These are phyloP conservation scores for Diaprepes abbreviatus DNA, from an alignment of 2,888 invertebrate species.

Conservation along the genomic window DNA sequence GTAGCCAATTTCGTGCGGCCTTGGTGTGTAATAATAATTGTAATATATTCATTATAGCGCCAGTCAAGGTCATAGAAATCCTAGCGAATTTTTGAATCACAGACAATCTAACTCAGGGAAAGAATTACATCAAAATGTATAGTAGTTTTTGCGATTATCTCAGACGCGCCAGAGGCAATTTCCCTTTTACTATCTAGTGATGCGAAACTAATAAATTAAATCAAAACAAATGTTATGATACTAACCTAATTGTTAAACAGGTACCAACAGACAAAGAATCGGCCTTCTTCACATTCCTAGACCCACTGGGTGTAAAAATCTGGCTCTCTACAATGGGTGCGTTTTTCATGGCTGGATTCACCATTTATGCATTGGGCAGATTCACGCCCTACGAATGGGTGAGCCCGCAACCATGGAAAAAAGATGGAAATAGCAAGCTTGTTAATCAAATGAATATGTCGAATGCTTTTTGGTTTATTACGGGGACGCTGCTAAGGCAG, in stretches of 20 bases:
- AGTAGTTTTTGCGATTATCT: too few relatives aligned
- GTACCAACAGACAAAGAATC: constrained; percentile 73
- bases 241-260: constrained; percentile 55
- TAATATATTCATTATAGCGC: too few relatives aligned
- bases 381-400: constrained; percentile 77
- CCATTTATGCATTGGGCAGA: constrained; percentile 73
- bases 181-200: too few relatives aligned
- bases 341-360: constrained; percentile 73
- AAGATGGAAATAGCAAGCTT: constrained; percentile 53
- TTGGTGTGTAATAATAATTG: too few relatives aligned
- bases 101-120: too few relatives aligned
- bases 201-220: too few relatives aligned
- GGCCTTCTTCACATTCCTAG: constrained; percentile 76
- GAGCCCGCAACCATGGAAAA: constrained; percentile 68
- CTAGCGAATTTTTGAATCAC: too few relatives aligned
- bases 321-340: constrained; percentile 76
- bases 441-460: constrained; percentile 75
- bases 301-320: constrained; percentile 75
- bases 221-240: too few relatives aligned
- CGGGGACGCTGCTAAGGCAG: constrained; percentile 77
- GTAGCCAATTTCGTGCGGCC: too few relatives aligned
- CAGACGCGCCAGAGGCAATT: too few relatives aligned
- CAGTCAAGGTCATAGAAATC: too few relatives aligned
- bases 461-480: constrained; percentile 78
- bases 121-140: too few relatives aligned